Conservation (phyloP, 2,797 vertebrate species). For the Zalophus californianus region DNA sequence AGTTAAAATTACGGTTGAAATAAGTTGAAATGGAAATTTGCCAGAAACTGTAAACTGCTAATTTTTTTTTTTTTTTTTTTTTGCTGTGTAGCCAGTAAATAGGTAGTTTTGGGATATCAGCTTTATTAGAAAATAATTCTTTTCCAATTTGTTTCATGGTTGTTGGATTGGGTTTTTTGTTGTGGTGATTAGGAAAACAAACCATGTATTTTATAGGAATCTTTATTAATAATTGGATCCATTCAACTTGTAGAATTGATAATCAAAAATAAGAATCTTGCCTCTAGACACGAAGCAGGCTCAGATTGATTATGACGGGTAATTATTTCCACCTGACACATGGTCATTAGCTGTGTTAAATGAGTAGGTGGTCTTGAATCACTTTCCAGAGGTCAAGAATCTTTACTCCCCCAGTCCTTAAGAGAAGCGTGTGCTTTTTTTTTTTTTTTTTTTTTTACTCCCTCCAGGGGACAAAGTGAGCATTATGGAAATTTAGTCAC, state of each 20-base stretch:
- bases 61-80: too few species aligned
- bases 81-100: not conserved
- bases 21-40: not conserved
- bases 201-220: not conserved
- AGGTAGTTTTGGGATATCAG: not conserved
- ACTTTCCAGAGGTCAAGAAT: constrained; percentile 20
- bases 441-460: constrained; percentile 27
- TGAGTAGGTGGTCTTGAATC: constrained; percentile 41
- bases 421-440: not conserved
- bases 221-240: constrained; percentile 29
- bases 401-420: not conserved
- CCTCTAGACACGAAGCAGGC: not conserved
- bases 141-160: constrained; percentile 28
- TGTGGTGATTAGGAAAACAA: constrained; percentile 10
- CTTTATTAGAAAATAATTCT: constrained; percentile 12
- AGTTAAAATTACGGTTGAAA: constrained; percentile 33
- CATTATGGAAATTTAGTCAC: not conserved
- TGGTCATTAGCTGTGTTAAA: not conserved
- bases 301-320: not conserved
- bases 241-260: constrained; percentile 54
- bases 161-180: not conserved
- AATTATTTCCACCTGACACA: not conserved
- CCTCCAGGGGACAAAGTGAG: not conserved
- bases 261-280: not conserved
- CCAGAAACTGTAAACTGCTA: not conserved